These are phyloP conservation scores for Nyctereutes procyonoides DNA, from an alignment of 2,113 vertebrate genomes.

Conservation along the genomic window DNA sequence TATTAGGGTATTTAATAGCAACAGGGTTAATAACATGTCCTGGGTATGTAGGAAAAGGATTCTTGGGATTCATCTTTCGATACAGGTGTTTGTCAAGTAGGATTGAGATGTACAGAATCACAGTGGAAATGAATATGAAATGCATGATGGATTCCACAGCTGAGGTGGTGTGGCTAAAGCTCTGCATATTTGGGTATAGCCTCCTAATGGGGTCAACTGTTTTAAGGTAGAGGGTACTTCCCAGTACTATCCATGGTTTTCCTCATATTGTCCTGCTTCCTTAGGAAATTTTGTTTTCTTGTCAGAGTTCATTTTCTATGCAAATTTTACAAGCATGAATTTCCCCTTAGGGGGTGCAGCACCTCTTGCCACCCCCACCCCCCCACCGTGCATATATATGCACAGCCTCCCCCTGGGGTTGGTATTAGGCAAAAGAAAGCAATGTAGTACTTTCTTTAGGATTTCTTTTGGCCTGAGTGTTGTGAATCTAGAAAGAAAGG, in stretches of 20 bases:
- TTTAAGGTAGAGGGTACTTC: not conserved
- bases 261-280: not conserved
- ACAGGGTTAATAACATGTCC: not conserved
- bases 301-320: not conserved
- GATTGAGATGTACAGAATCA: not conserved
- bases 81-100: not conserved
- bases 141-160: no score
- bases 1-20: not conserved
- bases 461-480: not conserved
- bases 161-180: fast-evolving
- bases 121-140: not conserved
- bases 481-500: not conserved
- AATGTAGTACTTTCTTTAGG: fast-evolving
- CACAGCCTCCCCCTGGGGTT: no score
- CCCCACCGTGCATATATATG: fast-evolving
- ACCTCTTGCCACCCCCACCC: fast-evolving
- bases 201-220: fast-evolving
- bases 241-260: fast-evolving
- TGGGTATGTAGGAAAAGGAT: not conserved
- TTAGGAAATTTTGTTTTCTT: not conserved
- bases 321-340: not conserved
- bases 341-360: fast-evolving
- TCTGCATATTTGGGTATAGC: fast-evolving
- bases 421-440: fast-evolving
- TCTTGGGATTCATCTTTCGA: not conserved